A percentile compares a stretch with the other conserved stretches of the same genome.
phyloP scores from a whole-genome alignment of 2,113 vertebrate genomes.

The Cynocephalus volans region DNA sequence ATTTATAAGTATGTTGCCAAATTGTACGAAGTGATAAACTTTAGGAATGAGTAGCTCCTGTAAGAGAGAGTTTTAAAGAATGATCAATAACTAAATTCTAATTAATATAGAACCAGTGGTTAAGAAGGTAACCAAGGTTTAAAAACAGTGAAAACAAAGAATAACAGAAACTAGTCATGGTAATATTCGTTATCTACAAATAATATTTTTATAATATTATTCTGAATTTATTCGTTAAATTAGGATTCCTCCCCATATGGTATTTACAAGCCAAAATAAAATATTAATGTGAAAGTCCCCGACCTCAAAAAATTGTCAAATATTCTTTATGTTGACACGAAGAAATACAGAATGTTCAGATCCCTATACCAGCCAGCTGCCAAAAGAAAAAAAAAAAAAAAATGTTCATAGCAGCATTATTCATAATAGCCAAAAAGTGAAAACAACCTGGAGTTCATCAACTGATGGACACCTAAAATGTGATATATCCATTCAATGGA shows the following conservation, averaged over 20 bases:
- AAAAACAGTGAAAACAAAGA: conserved; percentile 11
- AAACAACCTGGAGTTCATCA: background rate
- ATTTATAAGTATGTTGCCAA: background rate
- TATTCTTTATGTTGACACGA: background rate
- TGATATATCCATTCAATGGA: background rate
- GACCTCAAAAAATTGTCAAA: background rate
- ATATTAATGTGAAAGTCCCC: background rate
- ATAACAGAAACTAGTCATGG: background rate
- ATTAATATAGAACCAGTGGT: background rate
- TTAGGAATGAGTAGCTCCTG: conserved; percentile 22
- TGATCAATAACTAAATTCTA: background rate
- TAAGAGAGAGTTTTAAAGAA: background rate
- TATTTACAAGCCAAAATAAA: conserved; percentile 40
- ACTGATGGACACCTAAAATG: background rate
- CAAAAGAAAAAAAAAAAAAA: too few species aligned
- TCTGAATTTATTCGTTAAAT: conserved; percentile 25
- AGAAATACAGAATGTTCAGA: background rate
- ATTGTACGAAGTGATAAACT: conserved; percentile 6
- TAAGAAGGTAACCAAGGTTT: background rate
- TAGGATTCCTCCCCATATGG: background rate
- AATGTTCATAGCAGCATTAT: background rate
- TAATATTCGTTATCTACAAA: background rate
- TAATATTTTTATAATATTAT: background rate
- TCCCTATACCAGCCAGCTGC: too few species aligned
- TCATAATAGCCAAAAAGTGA: background rate